These are phyloP conservation scores for Macrosoma leucophasiata DNA, from an alignment of 2,888 invertebrate species.

Conservation along the genomic window DNA sequence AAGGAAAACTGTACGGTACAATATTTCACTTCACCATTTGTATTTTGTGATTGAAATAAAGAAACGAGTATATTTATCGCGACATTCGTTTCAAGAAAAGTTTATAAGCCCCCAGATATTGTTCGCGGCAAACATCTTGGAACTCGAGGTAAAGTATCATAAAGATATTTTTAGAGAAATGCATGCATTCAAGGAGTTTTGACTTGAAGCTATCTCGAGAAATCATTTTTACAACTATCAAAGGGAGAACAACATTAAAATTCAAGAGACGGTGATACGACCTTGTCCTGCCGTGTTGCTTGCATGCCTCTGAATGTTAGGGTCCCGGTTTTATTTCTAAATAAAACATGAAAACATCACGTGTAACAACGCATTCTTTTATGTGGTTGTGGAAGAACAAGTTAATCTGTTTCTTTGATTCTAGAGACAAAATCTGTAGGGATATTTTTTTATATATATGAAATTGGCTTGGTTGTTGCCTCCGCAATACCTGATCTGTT, in stretches of 20 bases:
- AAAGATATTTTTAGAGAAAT: constrained; percentile 30
- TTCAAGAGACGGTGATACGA: constrained; percentile 59
- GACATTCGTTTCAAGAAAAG: constrained; percentile 18
- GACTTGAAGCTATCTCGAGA: constrained; percentile 36
- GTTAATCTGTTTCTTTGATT: too few species aligned
- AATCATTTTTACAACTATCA: constrained; percentile 67
- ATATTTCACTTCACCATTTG: constrained; percentile 27
- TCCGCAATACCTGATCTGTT: too few species aligned
- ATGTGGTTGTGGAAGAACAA: too few species aligned
- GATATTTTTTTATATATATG: too few species aligned
- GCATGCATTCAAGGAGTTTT: constrained; percentile 31
- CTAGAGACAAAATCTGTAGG: too few species aligned
- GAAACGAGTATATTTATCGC: too few species aligned
- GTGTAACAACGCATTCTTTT: too few species aligned
- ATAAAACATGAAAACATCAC: constrained; percentile 47
- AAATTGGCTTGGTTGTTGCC: too few species aligned
- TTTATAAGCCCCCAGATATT: constrained; percentile 34
- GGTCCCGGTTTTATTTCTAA: constrained; percentile 38
- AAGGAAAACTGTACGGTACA: constrained; percentile 34
- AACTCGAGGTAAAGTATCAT: constrained; percentile 30
- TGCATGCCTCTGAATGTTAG: constrained; percentile 31
- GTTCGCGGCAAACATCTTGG: constrained; percentile 31
- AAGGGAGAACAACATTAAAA: constrained; percentile 64
- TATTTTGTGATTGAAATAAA: constrained; percentile 12
- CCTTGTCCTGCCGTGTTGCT: constrained; percentile 51